A percentile compares a stretch with the other conserved stretches of the same genome.
These are phyloP conservation scores for Amitus sp. DNA, from an alignment of 2,888 invertebrate species.

Conservation along the genomic window DNA sequence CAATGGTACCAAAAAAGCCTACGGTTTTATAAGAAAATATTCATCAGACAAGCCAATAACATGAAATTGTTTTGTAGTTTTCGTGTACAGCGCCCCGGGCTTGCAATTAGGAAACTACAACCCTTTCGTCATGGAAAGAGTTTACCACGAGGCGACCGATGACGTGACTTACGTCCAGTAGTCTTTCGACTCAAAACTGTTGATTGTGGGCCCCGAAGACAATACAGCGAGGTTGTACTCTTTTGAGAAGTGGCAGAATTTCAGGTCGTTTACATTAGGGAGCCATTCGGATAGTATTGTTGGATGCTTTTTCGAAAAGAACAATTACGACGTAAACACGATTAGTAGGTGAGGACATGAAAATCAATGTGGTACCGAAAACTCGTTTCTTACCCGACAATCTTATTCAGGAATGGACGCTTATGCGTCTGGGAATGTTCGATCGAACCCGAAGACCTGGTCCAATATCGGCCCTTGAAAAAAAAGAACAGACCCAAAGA, in stretches of 20 bases:
- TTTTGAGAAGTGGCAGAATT: conserved; percentile 76
- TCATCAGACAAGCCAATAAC: too few relatives aligned
- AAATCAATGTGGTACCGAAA: too few relatives aligned
- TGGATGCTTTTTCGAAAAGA: conserved; percentile 87
- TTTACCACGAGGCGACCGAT: conserved; percentile 84
- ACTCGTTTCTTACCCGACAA: too few relatives aligned
- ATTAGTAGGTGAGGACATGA: conserved; percentile 72
- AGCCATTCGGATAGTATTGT: conserved; percentile 88
- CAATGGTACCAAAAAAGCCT: conserved; percentile 73
- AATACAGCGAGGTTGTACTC: conserved; percentile 87
- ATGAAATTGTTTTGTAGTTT: conserved; percentile 69
- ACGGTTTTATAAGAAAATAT: too few relatives aligned
- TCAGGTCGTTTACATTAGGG: conserved; percentile 80
- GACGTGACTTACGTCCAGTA: conserved; percentile 90
- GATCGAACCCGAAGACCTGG: conserved; percentile 76
- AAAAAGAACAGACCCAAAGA: conserved; percentile 63
- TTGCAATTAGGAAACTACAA: conserved; percentile 84
- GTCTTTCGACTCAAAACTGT: conserved; percentile 89
- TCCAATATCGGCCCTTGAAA: conserved; percentile 67
- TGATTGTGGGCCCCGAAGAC: conserved; percentile 93
- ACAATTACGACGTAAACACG: conserved; percentile 85
- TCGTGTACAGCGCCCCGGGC: conserved; percentile 88
- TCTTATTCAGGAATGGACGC: conserved; percentile 81
- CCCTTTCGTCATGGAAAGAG: conserved; percentile 86
- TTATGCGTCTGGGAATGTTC: conserved; percentile 88